Conservation (phyloP, 2,888 invertebrate species). For the Philereme transversata region DNA sequence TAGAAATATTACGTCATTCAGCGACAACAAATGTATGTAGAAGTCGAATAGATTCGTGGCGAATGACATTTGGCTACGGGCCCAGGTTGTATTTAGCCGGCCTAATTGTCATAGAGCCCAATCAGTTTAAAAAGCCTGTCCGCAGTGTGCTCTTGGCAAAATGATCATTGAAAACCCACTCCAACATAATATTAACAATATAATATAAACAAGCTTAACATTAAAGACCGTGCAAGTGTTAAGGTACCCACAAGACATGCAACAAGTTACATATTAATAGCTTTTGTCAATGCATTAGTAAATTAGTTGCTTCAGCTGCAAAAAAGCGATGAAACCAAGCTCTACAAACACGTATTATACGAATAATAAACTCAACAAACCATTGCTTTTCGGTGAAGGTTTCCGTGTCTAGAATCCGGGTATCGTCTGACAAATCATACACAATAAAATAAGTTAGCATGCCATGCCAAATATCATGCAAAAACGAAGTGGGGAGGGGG, state of each 20-base stretch:
- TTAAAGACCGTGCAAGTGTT: slow-evolving; percentile 14
- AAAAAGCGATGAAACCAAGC: slow-evolving; percentile 53
- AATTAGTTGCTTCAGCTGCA: slow-evolving; percentile 49
- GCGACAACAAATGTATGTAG: too few relatives aligned
- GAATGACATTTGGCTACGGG: too few relatives aligned
- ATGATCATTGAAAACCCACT: not conserved
- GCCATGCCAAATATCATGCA: slow-evolving; percentile 80
- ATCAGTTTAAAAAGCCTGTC: not conserved
- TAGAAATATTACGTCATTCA: too few relatives aligned
- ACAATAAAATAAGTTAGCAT: slow-evolving; percentile 77
- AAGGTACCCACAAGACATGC: slow-evolving; percentile 30
- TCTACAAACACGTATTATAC: slow-evolving; percentile 47
- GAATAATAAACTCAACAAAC: slow-evolving; percentile 76
- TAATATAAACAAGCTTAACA: not conserved
- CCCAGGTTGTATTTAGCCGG: not conserved
- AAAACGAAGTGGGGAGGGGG: slow-evolving; percentile 57
- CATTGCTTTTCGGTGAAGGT: slow-evolving; percentile 72
- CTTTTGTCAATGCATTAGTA: slow-evolving; percentile 47
- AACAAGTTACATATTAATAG: slow-evolving; percentile 21
- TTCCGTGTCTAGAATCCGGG: slow-evolving; percentile 81
- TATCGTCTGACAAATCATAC: slow-evolving; percentile 81
- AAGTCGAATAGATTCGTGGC: too few relatives aligned
- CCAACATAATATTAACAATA: not conserved
- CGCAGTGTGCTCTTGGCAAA: slow-evolving; percentile 1
- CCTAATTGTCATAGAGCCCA: too few relatives aligned